phyloP scores from a whole-genome alignment of 2,113 vertebrate genomes.

The Rhabdomys dilectus region DNA sequence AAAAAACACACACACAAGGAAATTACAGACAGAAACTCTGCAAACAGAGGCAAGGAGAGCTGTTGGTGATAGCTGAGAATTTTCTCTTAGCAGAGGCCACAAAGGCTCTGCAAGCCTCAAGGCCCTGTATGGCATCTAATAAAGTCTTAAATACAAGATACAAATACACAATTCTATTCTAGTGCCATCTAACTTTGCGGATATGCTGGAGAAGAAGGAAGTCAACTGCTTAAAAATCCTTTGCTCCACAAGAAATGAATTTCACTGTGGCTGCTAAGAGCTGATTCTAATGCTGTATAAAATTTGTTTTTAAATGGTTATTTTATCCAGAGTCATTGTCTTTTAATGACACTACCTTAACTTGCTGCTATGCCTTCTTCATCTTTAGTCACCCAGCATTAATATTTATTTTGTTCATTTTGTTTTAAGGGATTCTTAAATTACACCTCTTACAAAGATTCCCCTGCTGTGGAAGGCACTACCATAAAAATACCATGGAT shows the following conservation, averaged over 20 bases:
- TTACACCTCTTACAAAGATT: constrained; percentile 69
- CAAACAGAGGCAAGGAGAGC: background rate
- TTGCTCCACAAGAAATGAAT: constrained; percentile 43
- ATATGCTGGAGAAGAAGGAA: constrained; percentile 19
- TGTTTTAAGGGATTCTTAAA: constrained; percentile 72
- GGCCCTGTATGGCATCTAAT: background rate
- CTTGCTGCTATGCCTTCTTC: constrained; percentile 66
- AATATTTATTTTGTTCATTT: constrained; percentile 78
- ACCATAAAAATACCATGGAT: constrained; percentile 35
- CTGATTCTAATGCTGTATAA: constrained; percentile 45
- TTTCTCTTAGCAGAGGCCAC: constrained; percentile 38
- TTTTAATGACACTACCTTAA: constrained; percentile 67
- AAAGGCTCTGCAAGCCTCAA: background rate
- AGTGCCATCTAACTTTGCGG: background rate
- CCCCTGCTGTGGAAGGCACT: background rate
- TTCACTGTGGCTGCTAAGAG: constrained; percentile 45
- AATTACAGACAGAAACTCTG: background rate
- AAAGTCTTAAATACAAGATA: constrained; percentile 12
- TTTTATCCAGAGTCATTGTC: constrained; percentile 68
- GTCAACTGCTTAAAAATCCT: constrained; percentile 39
- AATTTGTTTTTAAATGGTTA: constrained; percentile 70
- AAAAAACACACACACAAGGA: constrained; percentile 29
- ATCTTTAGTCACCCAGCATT: constrained; percentile 64
- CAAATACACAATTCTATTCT: background rate
- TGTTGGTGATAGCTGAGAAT: constrained; percentile 39